Evolutionary conservation across 2,888 invertebrate genomes (phyloP).

Genomic region (Rhorus exstirpatorius): DNA sequence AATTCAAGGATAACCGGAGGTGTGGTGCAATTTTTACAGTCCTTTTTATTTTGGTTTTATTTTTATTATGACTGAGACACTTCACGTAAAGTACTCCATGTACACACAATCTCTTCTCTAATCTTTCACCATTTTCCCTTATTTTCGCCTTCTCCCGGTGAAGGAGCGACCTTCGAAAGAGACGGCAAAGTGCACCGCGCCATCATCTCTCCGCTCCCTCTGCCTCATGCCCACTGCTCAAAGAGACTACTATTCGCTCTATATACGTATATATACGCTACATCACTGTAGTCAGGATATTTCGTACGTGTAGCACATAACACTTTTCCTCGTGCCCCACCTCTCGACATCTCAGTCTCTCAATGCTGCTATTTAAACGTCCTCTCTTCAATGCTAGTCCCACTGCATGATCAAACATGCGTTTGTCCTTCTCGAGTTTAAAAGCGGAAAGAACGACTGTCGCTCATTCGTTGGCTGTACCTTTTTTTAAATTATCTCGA

Average conservation of each 20-base stretch:
- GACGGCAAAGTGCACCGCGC: slow-evolving; percentile 20
- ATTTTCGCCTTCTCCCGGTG: slow-evolving; percentile 37
- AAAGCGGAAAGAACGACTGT: background rate
- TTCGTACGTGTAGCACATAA: slow-evolving; percentile 8
- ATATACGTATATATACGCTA: slow-evolving; percentile 21
- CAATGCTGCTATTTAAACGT: slow-evolving; percentile 27
- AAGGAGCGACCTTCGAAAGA: slow-evolving; percentile 39
- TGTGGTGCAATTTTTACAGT: background rate
- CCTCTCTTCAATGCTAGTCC: slow-evolving; percentile 10
- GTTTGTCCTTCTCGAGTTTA: background rate
- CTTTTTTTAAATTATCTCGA: background rate
- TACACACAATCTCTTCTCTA: background rate
- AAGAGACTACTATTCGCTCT: slow-evolving; percentile 48
- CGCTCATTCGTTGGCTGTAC: too few relatives aligned
- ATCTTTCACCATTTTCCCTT: background rate
- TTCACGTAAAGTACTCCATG: background rate
- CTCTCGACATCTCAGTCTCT: slow-evolving; percentile 22
- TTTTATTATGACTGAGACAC: background rate
- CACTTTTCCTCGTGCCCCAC: slow-evolving; percentile 4
- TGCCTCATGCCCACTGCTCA: slow-evolving; percentile 37
- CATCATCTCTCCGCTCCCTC: slow-evolving; percentile 34
- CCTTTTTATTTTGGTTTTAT: background rate
- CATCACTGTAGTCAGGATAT: slow-evolving; percentile 7
- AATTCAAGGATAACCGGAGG: too few relatives aligned
- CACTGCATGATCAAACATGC: slow-evolving; percentile 2